These are phyloP conservation scores for Hippocampus zosterae DNA, from an alignment of 2,113 vertebrate genomes.

Conservation along the genomic window DNA sequence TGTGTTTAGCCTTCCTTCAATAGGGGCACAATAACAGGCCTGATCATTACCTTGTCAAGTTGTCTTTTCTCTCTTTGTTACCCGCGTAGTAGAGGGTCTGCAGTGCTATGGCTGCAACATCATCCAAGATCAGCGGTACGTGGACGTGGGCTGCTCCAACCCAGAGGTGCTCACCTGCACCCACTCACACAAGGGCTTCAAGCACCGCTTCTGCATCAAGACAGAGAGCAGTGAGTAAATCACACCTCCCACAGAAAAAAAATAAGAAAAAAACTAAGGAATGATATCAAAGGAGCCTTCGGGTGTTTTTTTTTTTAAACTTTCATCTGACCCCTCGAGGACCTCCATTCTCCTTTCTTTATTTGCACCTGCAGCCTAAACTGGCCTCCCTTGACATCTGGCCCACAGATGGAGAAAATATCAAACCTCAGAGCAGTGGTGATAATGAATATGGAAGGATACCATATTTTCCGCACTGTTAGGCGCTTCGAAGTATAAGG, in stretches of 20 bases:
- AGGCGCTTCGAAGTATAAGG: too few relatives aligned
- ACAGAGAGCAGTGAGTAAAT: slow-evolving; percentile 85
- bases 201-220: slow-evolving; percentile 89
- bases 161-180: slow-evolving; percentile 88
- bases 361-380: background rate
- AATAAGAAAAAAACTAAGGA: background rate
- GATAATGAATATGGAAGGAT: background rate
- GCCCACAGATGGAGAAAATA: background rate
- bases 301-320: background rate
- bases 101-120: slow-evolving; percentile 91
- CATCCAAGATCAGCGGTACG: slow-evolving; percentile 77
- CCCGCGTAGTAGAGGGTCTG: slow-evolving; percentile 70
- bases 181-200: slow-evolving; percentile 88
- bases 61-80: background rate
- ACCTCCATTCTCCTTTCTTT: background rate
- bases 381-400: background rate
- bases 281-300: background rate
- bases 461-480: too few relatives aligned
- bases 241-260: background rate
- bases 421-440: background rate
- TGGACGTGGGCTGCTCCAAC: slow-evolving; percentile 82
- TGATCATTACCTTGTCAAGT: background rate
- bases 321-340: background rate
- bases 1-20: background rate
- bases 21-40: slow-evolving; percentile 1